A percentile compares a stretch with the other conserved stretches of the same genome.
These are phyloP conservation scores for Lepidostoma basale DNA, from an alignment of 1,140 invertebrate genomes.

Conservation along the genomic window DNA sequence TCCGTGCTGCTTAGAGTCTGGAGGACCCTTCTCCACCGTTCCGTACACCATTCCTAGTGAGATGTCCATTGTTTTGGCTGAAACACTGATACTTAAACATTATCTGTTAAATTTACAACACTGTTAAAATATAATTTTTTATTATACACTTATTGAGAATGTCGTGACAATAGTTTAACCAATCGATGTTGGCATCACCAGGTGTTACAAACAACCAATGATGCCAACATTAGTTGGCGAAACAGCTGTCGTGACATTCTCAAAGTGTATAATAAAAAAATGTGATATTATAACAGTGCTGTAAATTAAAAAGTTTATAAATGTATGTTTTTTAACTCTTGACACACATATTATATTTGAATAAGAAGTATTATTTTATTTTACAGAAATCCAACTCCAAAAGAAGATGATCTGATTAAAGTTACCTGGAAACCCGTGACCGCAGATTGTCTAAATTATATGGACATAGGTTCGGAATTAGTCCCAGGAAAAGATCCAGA, in stretches of 20 bases:
- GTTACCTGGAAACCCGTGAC: slow-evolving; percentile 35
- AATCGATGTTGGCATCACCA: too few species aligned
- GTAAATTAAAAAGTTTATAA: neutral
- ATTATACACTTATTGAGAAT: too few species aligned
- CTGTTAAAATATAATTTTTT: too few species aligned
- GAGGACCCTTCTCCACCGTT: neutral
- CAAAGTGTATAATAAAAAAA: neutral
- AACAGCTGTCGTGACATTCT: neutral
- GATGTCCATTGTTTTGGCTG: too few species aligned
- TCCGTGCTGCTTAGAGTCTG: neutral
- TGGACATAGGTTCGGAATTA: slow-evolving; percentile 45
- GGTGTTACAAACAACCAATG: too few species aligned
- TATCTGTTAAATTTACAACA: too few species aligned
- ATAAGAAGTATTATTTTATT: slow-evolving; percentile 9
- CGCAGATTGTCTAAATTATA: slow-evolving; percentile 27
- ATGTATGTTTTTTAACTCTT: neutral
- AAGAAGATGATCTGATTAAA: neutral
- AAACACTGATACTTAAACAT: too few species aligned
- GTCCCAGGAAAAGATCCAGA: slow-evolving; percentile 40
- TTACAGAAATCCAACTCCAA: slow-evolving; percentile 41
- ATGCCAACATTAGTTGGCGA: too few species aligned
- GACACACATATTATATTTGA: neutral
- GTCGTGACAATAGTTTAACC: too few species aligned
- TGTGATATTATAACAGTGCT: too few species aligned
- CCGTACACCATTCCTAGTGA: neutral